These are phyloP conservation scores for Amazona vittata DNA, from an alignment of 2,113 vertebrate species.

Conservation along the genomic window DNA sequence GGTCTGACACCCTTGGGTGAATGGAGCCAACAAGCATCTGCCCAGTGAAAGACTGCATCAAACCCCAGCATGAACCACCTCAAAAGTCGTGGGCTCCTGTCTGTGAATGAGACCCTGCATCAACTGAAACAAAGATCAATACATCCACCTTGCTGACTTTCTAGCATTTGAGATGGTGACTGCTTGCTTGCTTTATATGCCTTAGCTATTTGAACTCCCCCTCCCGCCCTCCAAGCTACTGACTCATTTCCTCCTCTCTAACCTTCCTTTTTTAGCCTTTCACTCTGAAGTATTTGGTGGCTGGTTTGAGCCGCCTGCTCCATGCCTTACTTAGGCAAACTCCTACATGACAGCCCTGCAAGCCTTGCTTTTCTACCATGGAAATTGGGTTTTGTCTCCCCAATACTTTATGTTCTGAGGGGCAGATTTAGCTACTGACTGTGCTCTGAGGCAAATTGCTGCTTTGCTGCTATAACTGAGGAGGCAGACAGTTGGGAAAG, in stretches of 20 bases:
- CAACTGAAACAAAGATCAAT: neutral
- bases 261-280: slow-evolving; percentile 58
- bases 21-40: neutral
- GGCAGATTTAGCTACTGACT: neutral
- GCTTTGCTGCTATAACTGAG: neutral
- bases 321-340: slow-evolving; percentile 61
- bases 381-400: neutral
- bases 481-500: neutral
- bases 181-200: slow-evolving; percentile 47
- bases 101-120: neutral
- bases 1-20: fast-evolving
- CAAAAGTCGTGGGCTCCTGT: neutral
- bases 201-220: slow-evolving; percentile 65
- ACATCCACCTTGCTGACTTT: neutral
- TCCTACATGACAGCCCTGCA: slow-evolving; percentile 13
- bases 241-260: slow-evolving; percentile 76
- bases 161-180: slow-evolving; percentile 18
- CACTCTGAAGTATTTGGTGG: neutral
- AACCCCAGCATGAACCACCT: neutral
- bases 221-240: slow-evolving; percentile 59
- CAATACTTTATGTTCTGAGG: neutral
- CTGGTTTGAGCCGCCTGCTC: neutral
- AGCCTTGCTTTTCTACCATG: slow-evolving; percentile 13
- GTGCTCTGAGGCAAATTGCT: neutral
- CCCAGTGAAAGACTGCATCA: neutral